A percentile compares a stretch with the other conserved stretches of the same genome.
Conservation (phyloP, 2,797 vertebrate genomes). For the Tympanoctomys barrerae region DNA sequence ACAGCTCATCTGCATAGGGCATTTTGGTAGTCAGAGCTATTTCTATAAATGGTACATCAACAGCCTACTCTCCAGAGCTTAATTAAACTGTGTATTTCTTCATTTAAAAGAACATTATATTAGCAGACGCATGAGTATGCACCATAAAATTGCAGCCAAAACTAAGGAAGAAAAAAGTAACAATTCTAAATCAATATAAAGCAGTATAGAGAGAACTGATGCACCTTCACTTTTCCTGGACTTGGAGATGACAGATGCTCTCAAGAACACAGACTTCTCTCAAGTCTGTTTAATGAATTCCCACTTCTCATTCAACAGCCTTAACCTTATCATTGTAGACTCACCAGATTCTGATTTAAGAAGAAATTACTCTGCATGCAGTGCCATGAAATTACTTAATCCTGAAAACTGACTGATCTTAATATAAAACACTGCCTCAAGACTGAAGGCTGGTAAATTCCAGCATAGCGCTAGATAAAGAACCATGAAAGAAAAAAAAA, state of each 20-base stretch:
- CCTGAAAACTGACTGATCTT: constrained; percentile 25
- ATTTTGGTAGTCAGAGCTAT: constrained; percentile 1
- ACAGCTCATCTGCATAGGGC: background rate
- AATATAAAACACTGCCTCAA: background rate
- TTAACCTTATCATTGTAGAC: constrained; percentile 24
- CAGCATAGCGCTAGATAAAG: rapidly evolving
- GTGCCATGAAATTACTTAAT: constrained; percentile 22
- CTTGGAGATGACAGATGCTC: constrained; percentile 19
- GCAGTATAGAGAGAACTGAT: background rate
- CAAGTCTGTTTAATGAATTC: constrained; percentile 60
- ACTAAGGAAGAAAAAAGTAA: constrained; percentile 13
- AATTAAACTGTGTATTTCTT: constrained; percentile 54
- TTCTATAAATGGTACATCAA: constrained; percentile 34
- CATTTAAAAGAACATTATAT: constrained; percentile 19
- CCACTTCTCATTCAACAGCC: background rate
- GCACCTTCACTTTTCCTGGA: constrained; percentile 39
- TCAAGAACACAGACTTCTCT: constrained; percentile 35
- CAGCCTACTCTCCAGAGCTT: background rate
- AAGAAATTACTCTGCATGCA: background rate
- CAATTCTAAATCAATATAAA: background rate
- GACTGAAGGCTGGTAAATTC: background rate
- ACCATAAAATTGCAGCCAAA: constrained; percentile 6
- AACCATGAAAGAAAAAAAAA: background rate
- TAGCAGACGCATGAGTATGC: constrained; percentile 18
- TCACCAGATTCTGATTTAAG: background rate